A percentile compares a stretch with the other conserved stretches of the same genome.
These are phyloP conservation scores for Circaetus gallicus DNA, from an alignment of 2,113 vertebrate genomes.

Conservation along the genomic window DNA sequence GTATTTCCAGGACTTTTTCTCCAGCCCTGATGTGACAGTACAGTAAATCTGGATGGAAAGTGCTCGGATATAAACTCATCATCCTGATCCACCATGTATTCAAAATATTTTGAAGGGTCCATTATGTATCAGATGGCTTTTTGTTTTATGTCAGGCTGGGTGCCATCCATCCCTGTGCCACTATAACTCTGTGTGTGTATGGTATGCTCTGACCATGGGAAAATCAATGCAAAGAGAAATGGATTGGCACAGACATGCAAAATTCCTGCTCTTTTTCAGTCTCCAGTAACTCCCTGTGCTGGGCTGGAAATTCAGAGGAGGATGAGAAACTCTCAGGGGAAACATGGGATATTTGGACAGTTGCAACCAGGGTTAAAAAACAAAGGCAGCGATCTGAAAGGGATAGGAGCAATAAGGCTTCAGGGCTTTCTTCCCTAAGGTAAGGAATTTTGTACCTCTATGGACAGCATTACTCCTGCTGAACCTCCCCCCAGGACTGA, in stretches of 20 bases:
- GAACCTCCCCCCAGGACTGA: background rate
- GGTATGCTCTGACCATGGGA: background rate
- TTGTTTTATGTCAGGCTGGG: background rate
- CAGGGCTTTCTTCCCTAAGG: background rate
- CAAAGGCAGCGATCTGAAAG: background rate
- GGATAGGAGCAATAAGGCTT: background rate
- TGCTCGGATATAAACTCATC: background rate
- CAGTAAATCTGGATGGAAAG: background rate
- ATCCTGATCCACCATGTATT: background rate
- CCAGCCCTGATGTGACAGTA: background rate
- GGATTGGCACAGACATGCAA: background rate
- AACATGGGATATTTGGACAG: background rate
- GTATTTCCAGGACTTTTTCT: background rate
- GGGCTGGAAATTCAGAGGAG: background rate
- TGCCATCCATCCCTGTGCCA: background rate
- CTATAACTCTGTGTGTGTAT: background rate
- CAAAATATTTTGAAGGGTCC: background rate
- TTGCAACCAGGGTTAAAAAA: background rate
- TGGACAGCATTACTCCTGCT: background rate
- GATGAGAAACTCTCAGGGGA: background rate
- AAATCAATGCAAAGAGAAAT: background rate
- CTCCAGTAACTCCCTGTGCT: background rate
- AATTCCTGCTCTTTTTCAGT: background rate
- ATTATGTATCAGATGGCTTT: background rate
- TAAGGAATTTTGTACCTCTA: background rate